Conservation (phyloP, 2,888 invertebrate genomes). For the Thecocarcelia acutangulata region DNA sequence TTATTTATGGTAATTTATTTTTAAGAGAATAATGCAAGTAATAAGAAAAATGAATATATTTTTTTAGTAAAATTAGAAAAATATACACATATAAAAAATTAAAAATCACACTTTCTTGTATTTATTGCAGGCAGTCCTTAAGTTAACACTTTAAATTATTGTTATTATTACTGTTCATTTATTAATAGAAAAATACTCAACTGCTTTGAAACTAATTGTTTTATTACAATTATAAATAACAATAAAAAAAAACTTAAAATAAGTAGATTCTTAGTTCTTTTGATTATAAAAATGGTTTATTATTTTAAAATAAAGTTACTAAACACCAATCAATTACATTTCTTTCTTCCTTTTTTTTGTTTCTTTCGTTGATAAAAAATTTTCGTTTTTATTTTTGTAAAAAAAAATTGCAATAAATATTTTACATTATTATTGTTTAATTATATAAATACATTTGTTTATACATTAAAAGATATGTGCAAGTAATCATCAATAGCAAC, state of each 20-base stretch:
- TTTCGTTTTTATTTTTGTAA: constrained; percentile 22
- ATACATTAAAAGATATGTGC: constrained; percentile 15
- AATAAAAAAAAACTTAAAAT: constrained; percentile 55
- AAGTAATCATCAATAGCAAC: too few relatives aligned
- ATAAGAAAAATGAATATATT: constrained; percentile 19
- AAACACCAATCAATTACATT: constrained; percentile 45
- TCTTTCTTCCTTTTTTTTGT: constrained; percentile 34
- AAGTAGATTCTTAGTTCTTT: constrained; percentile 60
- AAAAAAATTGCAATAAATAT: constrained; percentile 37
- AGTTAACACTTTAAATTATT: constrained; percentile 55
- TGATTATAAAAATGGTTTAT: constrained; percentile 57
- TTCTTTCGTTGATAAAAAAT: constrained; percentile 63
- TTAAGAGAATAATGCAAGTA: constrained; percentile 48
- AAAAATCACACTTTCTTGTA: constrained; percentile 59
- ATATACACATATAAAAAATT: constrained; percentile 40
- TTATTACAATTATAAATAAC: constrained; percentile 50
- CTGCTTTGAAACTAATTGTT: constrained; percentile 46
- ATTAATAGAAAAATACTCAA: constrained; percentile 53
- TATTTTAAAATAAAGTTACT: constrained; percentile 46
- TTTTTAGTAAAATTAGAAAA: constrained; percentile 33
- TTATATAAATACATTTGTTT: constrained; percentile 60
- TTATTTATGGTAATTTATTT: constrained; percentile 40
- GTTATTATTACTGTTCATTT: constrained; percentile 43
- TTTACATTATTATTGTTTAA: constrained; percentile 52
- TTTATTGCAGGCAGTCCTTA: constrained; percentile 68